Percentiles rank a stretch among this genome's conserved stretches.
phyloP scores from a whole-genome alignment of 2,888 invertebrate genomes.

The Platycheirus albimanus region DNA sequence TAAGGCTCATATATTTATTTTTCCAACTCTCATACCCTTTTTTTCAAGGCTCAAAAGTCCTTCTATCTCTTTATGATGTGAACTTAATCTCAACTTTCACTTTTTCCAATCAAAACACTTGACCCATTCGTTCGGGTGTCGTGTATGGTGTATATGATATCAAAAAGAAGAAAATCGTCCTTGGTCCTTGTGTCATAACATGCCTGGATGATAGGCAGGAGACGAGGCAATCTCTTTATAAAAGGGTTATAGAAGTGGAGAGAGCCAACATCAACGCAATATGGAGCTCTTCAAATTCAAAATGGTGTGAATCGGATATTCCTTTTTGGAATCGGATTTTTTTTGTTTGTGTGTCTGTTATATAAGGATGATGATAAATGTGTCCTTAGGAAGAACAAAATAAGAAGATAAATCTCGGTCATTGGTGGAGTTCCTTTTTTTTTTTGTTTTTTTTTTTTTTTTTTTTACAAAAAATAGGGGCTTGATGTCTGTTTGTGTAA shows the following conservation, averaged over 20 bases:
- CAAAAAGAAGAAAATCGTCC: slow-evolving; percentile 59
- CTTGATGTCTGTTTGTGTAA: slow-evolving; percentile 64
- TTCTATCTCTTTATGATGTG: slow-evolving; percentile 33
- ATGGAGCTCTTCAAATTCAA: slow-evolving; percentile 69
- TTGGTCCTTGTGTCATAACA: slow-evolving; percentile 24
- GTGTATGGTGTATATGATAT: too few species aligned
- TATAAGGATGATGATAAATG: slow-evolving; percentile 54
- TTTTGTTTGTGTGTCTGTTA: too few species aligned
- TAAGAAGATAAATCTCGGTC: slow-evolving; percentile 39
- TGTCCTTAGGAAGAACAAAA: slow-evolving; percentile 27
- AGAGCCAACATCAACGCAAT: slow-evolving; percentile 30
- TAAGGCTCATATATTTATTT: slow-evolving; percentile 1
- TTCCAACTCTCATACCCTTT: not conserved
- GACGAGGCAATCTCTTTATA: slow-evolving; percentile 44
- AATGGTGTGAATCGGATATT: slow-evolving; percentile 63
- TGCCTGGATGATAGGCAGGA: slow-evolving; percentile 28
- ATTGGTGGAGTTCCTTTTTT: slow-evolving; percentile 38
- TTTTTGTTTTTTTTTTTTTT: not conserved
- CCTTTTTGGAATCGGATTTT: slow-evolving; percentile 40
- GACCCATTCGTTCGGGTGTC: slow-evolving; percentile 60
- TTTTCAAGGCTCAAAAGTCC: not conserved
- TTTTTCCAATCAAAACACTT: slow-evolving; percentile 72
- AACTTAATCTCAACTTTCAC: slow-evolving; percentile 71
- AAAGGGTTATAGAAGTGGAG: slow-evolving; percentile 50
- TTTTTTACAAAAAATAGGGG: slow-evolving; percentile 10